Base-by-base conservation (phyloP, 2,113 vertebrate genomes). In the Speoplatyrhinus poulsoni region DNA sequence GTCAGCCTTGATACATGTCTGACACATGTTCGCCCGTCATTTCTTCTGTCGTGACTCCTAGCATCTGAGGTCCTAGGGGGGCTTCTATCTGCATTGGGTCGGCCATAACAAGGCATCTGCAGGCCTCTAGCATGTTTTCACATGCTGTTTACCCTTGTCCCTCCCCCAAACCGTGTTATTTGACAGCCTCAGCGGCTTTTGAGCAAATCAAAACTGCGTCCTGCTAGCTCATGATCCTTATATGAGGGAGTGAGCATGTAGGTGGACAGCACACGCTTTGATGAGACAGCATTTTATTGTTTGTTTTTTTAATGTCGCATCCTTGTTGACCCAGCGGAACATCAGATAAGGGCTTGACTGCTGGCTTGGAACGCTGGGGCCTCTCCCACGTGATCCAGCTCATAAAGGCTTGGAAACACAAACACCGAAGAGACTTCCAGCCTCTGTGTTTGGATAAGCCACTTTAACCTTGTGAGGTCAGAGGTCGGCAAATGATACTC, bases 311-410 rank as follows among this genome's bases (percentile, higher is more conserved):
- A 41, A 41, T 41, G 62, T 72, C 69, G 64, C 86, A 84, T 88
- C 85, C 84, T 79, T 88, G 87, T 88, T 85, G 81, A 85, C 63
- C 77, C 65, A 80, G 72, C 32, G 69, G 66, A 62, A 69, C 77
- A 73, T 79, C 73, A 81, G 82, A 90, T 87, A 87, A 73, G 75
- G 73, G 80, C 19, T 69, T 66, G 63, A 55, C 66, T 60, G 82
- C 85, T 87, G 83, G 83, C 66, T 60, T 36, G 47, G 15, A 46
- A 73, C 78, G 60, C 52, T 12, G 52, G 26, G 0, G 1, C n/a
- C 54, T 75, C 82, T 66, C 79, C 75, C 75, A 71, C 70, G 26
- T 26, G 26, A 16, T 70, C 53, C 59, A 56, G 55, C 19, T 15
- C 5, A 73, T 70, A 66, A 75, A 77, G 81, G 74, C 6, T 1